phyloP scores from a whole-genome alignment of 2,797 vertebrate species.

The Pangasius macronema region DNA sequence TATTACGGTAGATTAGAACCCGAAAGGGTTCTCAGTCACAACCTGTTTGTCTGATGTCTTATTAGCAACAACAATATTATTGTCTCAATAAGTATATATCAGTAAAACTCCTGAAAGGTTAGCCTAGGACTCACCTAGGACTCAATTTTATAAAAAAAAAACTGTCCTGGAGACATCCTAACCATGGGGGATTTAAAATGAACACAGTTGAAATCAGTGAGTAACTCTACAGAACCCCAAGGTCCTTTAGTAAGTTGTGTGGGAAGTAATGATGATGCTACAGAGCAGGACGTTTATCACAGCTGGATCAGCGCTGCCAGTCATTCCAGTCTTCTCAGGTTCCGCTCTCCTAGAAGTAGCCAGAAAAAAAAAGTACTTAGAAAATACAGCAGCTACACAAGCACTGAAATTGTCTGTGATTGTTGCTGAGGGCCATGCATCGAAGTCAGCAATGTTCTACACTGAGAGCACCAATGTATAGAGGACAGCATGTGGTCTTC shows the following conservation, averaged over 20 bases:
- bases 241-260: slow-evolving; percentile 86
- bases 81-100: neutral
- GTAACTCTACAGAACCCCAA: slow-evolving; percentile 77
- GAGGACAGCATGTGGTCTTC: too few species aligned
- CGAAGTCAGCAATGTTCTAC: neutral
- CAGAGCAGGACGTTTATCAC: slow-evolving; percentile 87
- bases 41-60: too few species aligned
- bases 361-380: neutral
- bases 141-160: too few species aligned
- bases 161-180: neutral
- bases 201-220: slow-evolving; percentile 42
- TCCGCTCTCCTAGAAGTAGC: neutral
- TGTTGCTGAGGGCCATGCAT: neutral
- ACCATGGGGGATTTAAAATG: neutral
- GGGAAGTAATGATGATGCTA: slow-evolving; percentile 79
- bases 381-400: neutral
- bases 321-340: neutral
- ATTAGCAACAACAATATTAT: too few species aligned
- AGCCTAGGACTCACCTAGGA: too few species aligned
- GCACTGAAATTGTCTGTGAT: neutral
- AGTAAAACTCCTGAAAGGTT: neutral
- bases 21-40: too few species aligned
- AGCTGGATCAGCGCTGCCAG: slow-evolving; percentile 70
- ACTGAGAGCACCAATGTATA: neutral
- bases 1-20: too few species aligned